These are phyloP conservation scores for Gopherus evgoodei DNA, from an alignment of 2,113 vertebrate genomes.

Conservation along the genomic window DNA sequence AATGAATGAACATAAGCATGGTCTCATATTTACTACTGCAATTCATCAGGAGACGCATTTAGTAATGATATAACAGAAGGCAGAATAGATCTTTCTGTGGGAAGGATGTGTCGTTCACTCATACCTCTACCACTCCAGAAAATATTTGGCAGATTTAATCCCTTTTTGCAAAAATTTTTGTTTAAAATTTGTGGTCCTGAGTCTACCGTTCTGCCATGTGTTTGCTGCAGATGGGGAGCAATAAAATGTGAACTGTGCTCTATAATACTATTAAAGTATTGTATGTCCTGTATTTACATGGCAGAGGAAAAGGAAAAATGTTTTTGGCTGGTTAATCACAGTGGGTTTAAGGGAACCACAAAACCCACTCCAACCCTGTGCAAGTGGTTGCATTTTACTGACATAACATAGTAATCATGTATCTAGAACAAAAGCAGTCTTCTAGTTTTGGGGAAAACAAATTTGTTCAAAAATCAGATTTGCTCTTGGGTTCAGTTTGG, in stretches of 20 bases:
- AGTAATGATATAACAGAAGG: not conserved
- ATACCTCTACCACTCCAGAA: not conserved
- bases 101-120: not conserved
- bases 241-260: not conserved
- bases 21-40: not conserved
- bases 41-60: not conserved
- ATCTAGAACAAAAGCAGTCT: not conserved
- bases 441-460: not conserved
- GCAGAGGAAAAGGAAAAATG: not conserved
- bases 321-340: not conserved
- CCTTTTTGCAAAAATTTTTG: not conserved
- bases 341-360: not conserved
- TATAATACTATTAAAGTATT: not conserved
- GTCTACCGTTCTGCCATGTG: not conserved
- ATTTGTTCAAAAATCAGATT: not conserved
- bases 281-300: not conserved
- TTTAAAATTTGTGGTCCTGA: not conserved
- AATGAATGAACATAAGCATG: not conserved
- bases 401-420: not conserved
- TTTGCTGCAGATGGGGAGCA: not conserved
- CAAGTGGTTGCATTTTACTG: not conserved
- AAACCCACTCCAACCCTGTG: not conserved
- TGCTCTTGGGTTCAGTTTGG: not conserved
- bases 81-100: not conserved
- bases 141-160: not conserved